Evolutionary conservation across 2,797 vertebrate species (phyloP), one percentile per base, ranked within the genome.

Genomic region (Eurystomus glaucurus): DNA sequence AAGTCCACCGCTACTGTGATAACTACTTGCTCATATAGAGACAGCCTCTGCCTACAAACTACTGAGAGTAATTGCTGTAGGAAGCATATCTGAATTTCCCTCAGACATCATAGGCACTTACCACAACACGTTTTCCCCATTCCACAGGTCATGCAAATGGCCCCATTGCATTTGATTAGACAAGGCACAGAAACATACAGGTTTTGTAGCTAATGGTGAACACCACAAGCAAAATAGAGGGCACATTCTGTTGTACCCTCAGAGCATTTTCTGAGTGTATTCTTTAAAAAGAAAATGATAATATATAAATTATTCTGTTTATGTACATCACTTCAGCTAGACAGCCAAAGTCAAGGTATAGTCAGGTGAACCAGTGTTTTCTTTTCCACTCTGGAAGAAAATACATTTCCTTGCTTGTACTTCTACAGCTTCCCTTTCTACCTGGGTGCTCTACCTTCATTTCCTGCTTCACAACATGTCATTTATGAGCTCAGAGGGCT

Each of bases 61-160:
- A 14, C 46, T 9, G 52, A 69, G 28, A 69, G 45, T 22, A 68
- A 45, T 35, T 16, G n/a, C n/a, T 14, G 5, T 8, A 19, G 0
- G 0, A 20, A 52, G 62, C 17, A 7, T 9, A 50, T 19, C 55
- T 14, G n/a, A 83, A 65, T 31, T 65, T 51, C 57, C 61, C 18
- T 51, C 75, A 14, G 52, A 52, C 16, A 54, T 12, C 33, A 9
- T 1, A 66, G 64, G 11, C 46, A 68, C 26, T 64, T 52, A 29
- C 48, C 18, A 21, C 0, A 1, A 12, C 46, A 50, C 0, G 0
- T 26, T 33, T 25, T 74, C 29, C 29, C 43, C 11, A 11, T 23
- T 26, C 15, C 74, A 21, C 1, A 62, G 41, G 13, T 70, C 41
- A 75, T 2, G 2, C 2, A 7, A 85, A 39, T 1, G 7, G n/a